Evolutionary conservation across 2,797 vertebrate genomes (phyloP).

Genomic region (Podarcis lilfordi): DNA sequence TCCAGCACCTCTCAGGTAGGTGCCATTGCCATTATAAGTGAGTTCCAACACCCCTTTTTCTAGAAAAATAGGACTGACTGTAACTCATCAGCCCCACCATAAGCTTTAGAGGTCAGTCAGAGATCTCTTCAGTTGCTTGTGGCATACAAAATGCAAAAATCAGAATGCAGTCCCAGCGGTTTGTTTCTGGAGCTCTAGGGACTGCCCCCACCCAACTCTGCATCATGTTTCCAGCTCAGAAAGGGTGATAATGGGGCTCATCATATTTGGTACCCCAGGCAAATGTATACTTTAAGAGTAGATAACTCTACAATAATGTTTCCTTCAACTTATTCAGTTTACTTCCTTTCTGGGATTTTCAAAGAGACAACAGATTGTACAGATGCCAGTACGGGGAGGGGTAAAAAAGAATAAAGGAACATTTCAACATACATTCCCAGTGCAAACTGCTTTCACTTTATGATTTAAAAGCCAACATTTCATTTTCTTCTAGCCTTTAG

Average conservation of each 20-base stretch:
- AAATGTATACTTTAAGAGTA: conserved; percentile 27
- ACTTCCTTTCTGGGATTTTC: conserved; percentile 19
- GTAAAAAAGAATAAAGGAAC: conserved; percentile 35
- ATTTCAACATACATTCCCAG: conserved; percentile 27
- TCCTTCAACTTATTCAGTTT: conserved; percentile 3
- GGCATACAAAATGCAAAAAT: not conserved
- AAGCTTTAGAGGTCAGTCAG: conserved; percentile 16
- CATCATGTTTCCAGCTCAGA: too few relatives aligned
- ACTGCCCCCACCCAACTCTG: not conserved
- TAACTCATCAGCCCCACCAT: not conserved
- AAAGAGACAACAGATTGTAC: conserved; percentile 26
- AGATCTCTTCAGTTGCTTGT: conserved; percentile 19
- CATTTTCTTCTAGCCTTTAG: conserved; percentile 52
- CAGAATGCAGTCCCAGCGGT: not conserved
- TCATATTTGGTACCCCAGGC: not conserved
- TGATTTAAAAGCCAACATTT: conserved; percentile 41
- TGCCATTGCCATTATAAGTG: too few relatives aligned
- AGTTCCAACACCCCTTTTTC: too few relatives aligned
- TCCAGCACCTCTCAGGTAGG: too few relatives aligned
- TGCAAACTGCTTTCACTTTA: conserved; percentile 4
- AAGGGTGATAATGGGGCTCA: too few relatives aligned
- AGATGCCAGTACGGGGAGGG: not conserved
- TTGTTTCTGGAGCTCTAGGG: not conserved
- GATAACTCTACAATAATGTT: conserved; percentile 13
- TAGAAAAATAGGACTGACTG: conserved; percentile 15